Evolutionary conservation across 2,797 vertebrate genomes (phyloP).

Genomic region (Xenentodon cancila): DNA sequence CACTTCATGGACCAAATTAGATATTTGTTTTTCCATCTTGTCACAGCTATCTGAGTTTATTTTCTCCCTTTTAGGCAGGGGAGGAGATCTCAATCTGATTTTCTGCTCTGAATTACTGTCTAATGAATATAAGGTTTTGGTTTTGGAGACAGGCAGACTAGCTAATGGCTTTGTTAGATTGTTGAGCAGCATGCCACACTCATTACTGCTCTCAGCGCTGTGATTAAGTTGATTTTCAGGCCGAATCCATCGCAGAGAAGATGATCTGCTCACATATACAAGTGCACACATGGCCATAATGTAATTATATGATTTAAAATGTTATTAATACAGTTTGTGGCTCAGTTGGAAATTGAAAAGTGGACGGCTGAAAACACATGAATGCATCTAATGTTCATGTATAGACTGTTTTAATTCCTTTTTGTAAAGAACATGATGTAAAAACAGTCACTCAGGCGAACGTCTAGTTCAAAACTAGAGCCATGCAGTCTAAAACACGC

Average conservation of each 20-base stretch:
- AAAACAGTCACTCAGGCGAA: conserved; percentile 51
- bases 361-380: conserved; percentile 64
- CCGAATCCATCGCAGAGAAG: conserved; percentile 77
- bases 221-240: conserved; percentile 83
- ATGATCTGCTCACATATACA: conserved; percentile 73
- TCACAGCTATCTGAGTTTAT: conserved; percentile 47
- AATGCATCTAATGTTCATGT: conserved; percentile 59
- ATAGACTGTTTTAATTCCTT: conserved; percentile 73
- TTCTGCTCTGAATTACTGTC: conserved; percentile 81
- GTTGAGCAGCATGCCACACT: conserved; percentile 79
- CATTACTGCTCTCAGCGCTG: conserved; percentile 79
- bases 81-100: conserved; percentile 76
- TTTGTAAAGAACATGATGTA: conserved; percentile 67
- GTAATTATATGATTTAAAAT: conserved; percentile 82
- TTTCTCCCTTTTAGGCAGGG: conserved; percentile 24
- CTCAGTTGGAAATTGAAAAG: conserved; percentile 74
- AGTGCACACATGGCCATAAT: conserved; percentile 77
- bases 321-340: conserved; percentile 79
- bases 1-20: conserved; percentile 71
- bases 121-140: conserved; percentile 83
- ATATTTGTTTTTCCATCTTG: conserved; percentile 70
- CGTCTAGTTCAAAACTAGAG: background rate
- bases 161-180: conserved; percentile 84
- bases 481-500: background rate
- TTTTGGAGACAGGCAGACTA: conserved; percentile 76